phyloP scores from a whole-genome alignment of 2,888 invertebrate species.

The Athrips mouffetella region DNA sequence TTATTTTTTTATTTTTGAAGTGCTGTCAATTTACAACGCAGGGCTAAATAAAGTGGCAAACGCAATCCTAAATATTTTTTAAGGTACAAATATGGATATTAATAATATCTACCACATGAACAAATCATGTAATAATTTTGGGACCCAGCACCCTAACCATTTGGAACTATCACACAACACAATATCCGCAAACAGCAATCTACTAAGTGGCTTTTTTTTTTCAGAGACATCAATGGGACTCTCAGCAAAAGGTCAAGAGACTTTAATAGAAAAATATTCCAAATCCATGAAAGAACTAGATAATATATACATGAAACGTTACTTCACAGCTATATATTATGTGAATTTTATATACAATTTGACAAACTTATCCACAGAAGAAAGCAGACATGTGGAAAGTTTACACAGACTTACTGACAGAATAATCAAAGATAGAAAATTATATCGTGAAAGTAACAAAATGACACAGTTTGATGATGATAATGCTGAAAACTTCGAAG shows the following conservation, averaged over 20 bases:
- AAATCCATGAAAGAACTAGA: slow-evolving; percentile 49
- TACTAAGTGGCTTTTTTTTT: too few relatives aligned
- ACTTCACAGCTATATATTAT: slow-evolving; percentile 12
- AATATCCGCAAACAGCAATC: too few relatives aligned
- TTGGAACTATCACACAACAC: too few relatives aligned
- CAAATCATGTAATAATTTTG: too few relatives aligned
- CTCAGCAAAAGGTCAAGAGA: slow-evolving; percentile 39
- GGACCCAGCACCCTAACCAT: too few relatives aligned
- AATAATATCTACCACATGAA: too few relatives aligned
- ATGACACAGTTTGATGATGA: neutral
- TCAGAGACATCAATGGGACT: slow-evolving; percentile 75
- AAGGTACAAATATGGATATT: too few relatives aligned
- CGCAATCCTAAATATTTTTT: too few relatives aligned
- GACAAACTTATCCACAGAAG: too few relatives aligned
- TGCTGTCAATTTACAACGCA: too few relatives aligned
- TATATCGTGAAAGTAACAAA: slow-evolving; percentile 3
- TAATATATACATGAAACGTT: slow-evolving; percentile 5
- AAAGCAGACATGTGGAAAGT: slow-evolving; percentile 43
- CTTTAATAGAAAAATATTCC: slow-evolving; percentile 50
- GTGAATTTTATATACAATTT: slow-evolving; percentile 6
- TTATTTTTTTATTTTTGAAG: too few relatives aligned
- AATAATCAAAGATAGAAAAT: slow-evolving; percentile 52
- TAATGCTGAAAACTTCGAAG: slow-evolving; percentile 30
- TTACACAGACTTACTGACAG: slow-evolving; percentile 64
- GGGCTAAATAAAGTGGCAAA: too few relatives aligned